Conservation (phyloP, 2,797 vertebrate genomes). For the Iguana delicatissima region DNA sequence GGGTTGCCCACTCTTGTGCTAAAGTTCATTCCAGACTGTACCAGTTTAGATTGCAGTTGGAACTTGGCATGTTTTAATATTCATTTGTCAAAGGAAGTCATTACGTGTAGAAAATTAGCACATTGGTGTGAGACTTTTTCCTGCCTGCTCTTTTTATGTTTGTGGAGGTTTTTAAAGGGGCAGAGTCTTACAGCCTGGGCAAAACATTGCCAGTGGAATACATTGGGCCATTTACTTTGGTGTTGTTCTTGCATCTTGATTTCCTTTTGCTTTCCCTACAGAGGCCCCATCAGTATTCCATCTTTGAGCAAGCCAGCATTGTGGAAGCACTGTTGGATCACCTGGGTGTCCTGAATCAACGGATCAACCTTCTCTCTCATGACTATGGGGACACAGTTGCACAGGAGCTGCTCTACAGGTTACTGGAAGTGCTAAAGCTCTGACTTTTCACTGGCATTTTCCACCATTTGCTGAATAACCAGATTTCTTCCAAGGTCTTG, state of each 20-base stretch:
- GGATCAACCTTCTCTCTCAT: constrained; percentile 91
- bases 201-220: too few relatives aligned
- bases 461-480: not conserved
- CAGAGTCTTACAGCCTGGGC: too few relatives aligned
- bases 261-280: constrained; percentile 58
- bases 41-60: not conserved
- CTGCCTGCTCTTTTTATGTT: too few relatives aligned
- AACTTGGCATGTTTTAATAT: too few relatives aligned
- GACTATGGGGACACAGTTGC: constrained; percentile 96
- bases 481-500: not conserved
- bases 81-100: not conserved
- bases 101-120: not conserved
- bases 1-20: not conserved
- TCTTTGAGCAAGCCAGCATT: constrained; percentile 94
- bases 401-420: constrained; percentile 95
- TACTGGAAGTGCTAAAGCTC: constrained; percentile 16
- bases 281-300: constrained; percentile 93
- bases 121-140: not conserved
- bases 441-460: not conserved
- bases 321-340: constrained; percentile 89
- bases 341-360: constrained; percentile 86
- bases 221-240: not conserved
- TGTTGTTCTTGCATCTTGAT: not conserved
- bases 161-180: not conserved
- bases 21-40: not conserved